Conservation (phyloP, 2,797 vertebrate genomes). For the Petrocephalus sullivani region DNA sequence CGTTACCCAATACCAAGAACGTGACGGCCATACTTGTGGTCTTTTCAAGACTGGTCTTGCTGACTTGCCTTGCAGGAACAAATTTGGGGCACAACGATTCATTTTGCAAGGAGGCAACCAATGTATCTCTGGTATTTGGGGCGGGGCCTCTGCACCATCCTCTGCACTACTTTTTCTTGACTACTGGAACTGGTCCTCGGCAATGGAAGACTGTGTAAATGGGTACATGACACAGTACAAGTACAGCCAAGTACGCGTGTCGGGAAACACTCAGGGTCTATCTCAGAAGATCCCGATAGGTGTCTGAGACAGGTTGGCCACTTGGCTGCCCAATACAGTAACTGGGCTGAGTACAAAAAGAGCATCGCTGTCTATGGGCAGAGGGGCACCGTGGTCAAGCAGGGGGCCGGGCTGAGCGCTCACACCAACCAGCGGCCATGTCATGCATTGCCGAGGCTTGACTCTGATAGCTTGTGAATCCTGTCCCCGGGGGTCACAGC, state of each 20-base stretch:
- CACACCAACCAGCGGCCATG: conserved; percentile 70
- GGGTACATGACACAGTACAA: too few species aligned
- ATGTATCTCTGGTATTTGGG: background rate
- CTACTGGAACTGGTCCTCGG: too few species aligned
- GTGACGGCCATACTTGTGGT: background rate
- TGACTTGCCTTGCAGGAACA: background rate
- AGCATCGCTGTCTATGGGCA: conserved; percentile 11
- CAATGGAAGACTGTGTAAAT: too few species aligned
- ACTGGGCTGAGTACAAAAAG: background rate
- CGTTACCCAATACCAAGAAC: background rate
- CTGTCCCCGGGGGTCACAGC: conserved; percentile 77
- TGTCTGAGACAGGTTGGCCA: background rate
- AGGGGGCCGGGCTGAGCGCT: background rate
- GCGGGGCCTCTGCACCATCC: background rate
- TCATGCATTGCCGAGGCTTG: conserved; percentile 67
- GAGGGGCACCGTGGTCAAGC: conserved; percentile 46
- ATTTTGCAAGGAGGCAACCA: background rate
- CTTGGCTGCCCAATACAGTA: background rate
- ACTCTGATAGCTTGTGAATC: conserved; percentile 83
- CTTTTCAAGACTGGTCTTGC: too few species aligned
- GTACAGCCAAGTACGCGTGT: background rate
- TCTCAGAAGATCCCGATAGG: background rate
- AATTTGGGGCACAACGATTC: background rate
- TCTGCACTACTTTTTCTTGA: background rate
- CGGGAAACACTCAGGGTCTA: background rate